phyloP scores from a whole-genome alignment of 2,113 vertebrate genomes.

The Theropithecus gelada region DNA sequence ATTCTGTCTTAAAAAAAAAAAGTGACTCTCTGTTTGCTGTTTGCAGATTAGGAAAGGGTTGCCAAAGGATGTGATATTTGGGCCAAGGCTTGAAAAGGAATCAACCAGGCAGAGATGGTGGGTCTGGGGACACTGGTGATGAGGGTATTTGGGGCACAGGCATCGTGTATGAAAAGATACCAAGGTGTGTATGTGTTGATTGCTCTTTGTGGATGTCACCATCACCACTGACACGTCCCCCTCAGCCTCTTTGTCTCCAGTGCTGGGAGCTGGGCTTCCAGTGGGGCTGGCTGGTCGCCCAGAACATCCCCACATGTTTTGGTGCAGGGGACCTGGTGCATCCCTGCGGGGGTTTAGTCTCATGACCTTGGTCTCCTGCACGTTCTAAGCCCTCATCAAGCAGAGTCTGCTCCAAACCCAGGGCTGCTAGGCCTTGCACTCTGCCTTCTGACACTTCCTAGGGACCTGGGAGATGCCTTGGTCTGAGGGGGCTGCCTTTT shows the following conservation, averaged over 20 bases:
- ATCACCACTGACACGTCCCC: background rate
- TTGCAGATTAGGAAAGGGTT: background rate
- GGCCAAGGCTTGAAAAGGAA: background rate
- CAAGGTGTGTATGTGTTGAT: accelerated
- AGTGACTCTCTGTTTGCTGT: background rate
- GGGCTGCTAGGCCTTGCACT: background rate
- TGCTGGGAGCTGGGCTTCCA: background rate
- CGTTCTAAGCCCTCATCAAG: background rate
- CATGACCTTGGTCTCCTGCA: background rate
- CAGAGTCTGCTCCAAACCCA: background rate
- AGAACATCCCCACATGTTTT: background rate
- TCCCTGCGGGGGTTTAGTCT: background rate
- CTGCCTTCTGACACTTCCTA: background rate
- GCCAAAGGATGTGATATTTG: background rate
- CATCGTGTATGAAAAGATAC: background rate
- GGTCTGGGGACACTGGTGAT: background rate
- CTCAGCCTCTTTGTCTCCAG: background rate
- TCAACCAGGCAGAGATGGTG: background rate
- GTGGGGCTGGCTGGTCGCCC: background rate
- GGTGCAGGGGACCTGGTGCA: background rate
- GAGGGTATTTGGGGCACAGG: background rate
- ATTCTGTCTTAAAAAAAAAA: too few relatives aligned
- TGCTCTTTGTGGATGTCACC: background rate
- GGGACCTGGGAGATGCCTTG: background rate
- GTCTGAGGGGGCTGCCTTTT: background rate